Percentiles rank a stretch among this genome's conserved stretches.
phyloP scores from a whole-genome alignment of 2,888 invertebrate genomes.

The Bellardia bayeri region DNA sequence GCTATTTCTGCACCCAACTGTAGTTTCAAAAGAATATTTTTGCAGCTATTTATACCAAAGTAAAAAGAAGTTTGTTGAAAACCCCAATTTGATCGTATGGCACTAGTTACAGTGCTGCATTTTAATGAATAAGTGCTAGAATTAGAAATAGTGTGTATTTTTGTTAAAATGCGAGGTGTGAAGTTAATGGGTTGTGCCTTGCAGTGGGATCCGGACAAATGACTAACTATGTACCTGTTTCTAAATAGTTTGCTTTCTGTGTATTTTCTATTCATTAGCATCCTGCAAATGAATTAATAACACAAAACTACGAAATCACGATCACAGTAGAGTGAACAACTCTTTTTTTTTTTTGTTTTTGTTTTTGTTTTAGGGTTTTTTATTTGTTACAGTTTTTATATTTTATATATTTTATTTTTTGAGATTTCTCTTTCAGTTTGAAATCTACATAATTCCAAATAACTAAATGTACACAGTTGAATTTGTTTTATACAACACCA shows the following conservation, averaged over 20 bases:
- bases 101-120: slow-evolving; percentile 13
- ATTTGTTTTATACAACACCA: background rate
- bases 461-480: background rate
- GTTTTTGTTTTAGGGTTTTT: background rate
- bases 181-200: slow-evolving; percentile 1
- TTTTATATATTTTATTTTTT: background rate
- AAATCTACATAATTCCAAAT: background rate
- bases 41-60: too few species aligned
- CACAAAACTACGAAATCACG: slow-evolving; percentile 75
- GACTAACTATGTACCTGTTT: slow-evolving; percentile 3
- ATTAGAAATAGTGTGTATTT: slow-evolving; percentile 20
- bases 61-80: too few species aligned
- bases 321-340: background rate
- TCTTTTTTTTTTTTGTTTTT: background rate
- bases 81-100: too few species aligned
- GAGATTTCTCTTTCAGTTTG: slow-evolving; percentile 38
- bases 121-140: slow-evolving; percentile 16
- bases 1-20: too few species aligned
- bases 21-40: too few species aligned
- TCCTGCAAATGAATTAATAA: slow-evolving; percentile 74
- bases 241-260: background rate
- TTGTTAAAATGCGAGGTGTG: slow-evolving; percentile 12
- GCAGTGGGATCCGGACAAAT: background rate
- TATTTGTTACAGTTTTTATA: slow-evolving; percentile 2
- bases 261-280: slow-evolving; percentile 72